Conservation (phyloP, 1,140 invertebrate genomes). For the Zophobas morio region DNA sequence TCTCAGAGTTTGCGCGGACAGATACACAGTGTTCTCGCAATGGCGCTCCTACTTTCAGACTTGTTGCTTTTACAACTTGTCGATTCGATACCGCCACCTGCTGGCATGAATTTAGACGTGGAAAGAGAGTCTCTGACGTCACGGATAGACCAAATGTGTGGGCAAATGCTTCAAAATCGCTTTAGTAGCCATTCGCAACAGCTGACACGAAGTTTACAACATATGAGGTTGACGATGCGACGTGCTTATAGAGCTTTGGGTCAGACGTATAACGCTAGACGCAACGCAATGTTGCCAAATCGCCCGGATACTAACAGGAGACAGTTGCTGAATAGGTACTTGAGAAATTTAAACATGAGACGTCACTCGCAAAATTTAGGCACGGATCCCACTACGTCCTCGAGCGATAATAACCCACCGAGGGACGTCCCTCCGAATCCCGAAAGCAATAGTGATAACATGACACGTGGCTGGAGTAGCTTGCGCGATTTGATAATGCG, state of each 20-base stretch:
- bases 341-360: constrained; percentile 48
- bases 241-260: constrained; percentile 54
- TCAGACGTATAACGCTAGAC: constrained; percentile 61
- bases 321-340: constrained; percentile 53
- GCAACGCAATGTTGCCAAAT: constrained; percentile 61
- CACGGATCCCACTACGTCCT: constrained; percentile 1
- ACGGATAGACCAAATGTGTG: constrained; percentile 62
- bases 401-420: constrained; percentile 24
- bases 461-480: constrained; percentile 21
- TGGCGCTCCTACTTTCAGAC: constrained; percentile 63
- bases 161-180: constrained; percentile 60
- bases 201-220: constrained; percentile 60
- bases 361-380: not conserved
- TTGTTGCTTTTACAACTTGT: constrained; percentile 63
- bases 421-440: constrained; percentile 22
- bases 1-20: constrained; percentile 53
- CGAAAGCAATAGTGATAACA: constrained; percentile 27
- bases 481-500: constrained; percentile 50
- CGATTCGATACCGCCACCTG: constrained; percentile 64
- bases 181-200: constrained; percentile 56
- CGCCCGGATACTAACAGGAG: constrained; percentile 57
- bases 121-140: constrained; percentile 60
- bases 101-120: constrained; percentile 61
- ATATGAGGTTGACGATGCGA: constrained; percentile 60
- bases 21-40: constrained; percentile 58